These are phyloP conservation scores for Coecobrya sp. DNA, from an alignment of 2,888 invertebrate genomes.

Conservation along the genomic window DNA sequence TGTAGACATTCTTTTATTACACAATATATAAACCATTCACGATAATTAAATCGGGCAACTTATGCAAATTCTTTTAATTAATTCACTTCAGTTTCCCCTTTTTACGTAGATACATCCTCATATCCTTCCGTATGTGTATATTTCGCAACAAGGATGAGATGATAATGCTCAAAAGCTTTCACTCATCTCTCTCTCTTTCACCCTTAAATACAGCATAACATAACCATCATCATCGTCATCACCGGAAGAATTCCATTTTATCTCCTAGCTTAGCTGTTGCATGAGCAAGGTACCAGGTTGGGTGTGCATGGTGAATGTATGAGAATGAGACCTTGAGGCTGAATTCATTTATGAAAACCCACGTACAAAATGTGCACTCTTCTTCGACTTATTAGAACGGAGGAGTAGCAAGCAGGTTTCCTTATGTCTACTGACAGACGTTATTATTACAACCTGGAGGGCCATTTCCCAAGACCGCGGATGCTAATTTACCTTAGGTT, in stretches of 20 bases:
- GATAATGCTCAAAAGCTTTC: no score
- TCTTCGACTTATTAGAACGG: not conserved
- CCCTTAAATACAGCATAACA: no score
- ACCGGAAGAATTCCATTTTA: conserved; percentile 54
- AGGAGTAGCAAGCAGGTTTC: conserved; percentile 1
- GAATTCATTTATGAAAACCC: conserved; percentile 31
- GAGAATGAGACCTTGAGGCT: conserved; percentile 42
- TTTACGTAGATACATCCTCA: no score
- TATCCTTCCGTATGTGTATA: no score
- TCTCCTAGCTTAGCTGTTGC: conserved; percentile 37
- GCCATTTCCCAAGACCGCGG: conserved; percentile 68
- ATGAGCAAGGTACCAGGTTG: no score
- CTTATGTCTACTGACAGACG: conserved; percentile 63
- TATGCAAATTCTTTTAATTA: conserved; percentile 84
- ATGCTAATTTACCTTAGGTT: conserved; percentile 64
- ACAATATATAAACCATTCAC: conserved; percentile 28
- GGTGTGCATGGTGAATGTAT: conserved; percentile 23
- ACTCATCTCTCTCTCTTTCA: no score
- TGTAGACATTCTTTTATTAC: not conserved
- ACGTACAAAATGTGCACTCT: conserved; percentile 46
- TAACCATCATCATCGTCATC: conserved; percentile 47
- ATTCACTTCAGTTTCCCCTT: conserved; percentile 71
- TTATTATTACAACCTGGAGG: conserved; percentile 71
- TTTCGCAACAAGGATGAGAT: no score
- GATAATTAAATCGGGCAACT: conserved; percentile 76